A percentile compares a stretch with the other conserved stretches of the same genome.
These are phyloP conservation scores for Ochotona curzoniae DNA, from an alignment of 2,113 vertebrate species.

Conservation along the genomic window DNA sequence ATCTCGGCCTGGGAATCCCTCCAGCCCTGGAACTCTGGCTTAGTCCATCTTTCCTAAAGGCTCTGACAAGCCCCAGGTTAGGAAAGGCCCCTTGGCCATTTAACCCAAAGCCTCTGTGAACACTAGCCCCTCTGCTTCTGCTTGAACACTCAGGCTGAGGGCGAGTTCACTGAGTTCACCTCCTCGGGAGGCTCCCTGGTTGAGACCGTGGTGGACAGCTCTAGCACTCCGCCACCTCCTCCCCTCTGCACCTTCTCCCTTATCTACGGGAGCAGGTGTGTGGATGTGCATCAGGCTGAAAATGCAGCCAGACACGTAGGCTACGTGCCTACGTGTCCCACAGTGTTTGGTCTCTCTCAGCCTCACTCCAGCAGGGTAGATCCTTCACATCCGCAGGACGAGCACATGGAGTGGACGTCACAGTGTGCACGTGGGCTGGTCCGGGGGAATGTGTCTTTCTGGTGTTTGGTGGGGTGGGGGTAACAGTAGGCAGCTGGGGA, in stretches of 20 bases:
- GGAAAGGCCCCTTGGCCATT: neutral
- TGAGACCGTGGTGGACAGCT: accelerated
- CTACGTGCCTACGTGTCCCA: no score
- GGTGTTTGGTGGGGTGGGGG: neutral
- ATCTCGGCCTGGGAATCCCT: neutral
- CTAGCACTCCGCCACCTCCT: neutral
- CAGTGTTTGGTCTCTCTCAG: accelerated
- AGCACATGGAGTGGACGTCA: accelerated
- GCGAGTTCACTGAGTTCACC: neutral
- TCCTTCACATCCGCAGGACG: neutral
- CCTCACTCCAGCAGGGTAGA: neutral
- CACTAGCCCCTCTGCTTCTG: neutral
- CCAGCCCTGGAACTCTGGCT: neutral
- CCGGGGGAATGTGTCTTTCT: no score
- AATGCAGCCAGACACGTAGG: neutral
- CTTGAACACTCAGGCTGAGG: neutral
- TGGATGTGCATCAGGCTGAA: neutral
- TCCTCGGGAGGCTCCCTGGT: neutral
- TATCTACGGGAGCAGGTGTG: neutral
- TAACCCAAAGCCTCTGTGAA: neutral
- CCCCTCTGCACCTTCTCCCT: neutral
- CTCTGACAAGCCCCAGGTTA: neutral
- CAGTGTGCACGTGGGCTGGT: neutral
- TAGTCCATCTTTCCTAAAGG: neutral
- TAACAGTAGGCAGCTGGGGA: neutral